Evolutionary conservation across 2,888 invertebrate species (phyloP).

Genomic region (Neoascia interrupta): DNA sequence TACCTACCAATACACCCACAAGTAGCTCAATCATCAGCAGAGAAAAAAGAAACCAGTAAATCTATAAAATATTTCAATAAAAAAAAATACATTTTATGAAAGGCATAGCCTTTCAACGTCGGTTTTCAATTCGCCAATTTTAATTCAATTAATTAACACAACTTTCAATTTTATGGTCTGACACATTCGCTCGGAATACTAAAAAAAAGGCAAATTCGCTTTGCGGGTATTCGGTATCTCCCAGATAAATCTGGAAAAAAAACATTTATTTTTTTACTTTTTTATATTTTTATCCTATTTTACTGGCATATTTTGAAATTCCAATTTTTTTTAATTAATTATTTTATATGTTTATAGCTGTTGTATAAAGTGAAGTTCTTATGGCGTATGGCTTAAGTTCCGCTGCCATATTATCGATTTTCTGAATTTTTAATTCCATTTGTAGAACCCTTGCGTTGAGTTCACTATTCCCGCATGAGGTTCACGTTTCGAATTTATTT

Average conservation of each 20-base stretch:
- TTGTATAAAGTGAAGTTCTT: slow-evolving; percentile 14
- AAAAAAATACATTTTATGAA: slow-evolving; percentile 46
- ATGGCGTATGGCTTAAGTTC: not conserved
- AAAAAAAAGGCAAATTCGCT: slow-evolving; percentile 28
- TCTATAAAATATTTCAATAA: slow-evolving; percentile 46
- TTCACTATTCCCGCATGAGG: no score
- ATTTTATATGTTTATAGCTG: slow-evolving; percentile 1
- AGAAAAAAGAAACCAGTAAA: slow-evolving; percentile 23
- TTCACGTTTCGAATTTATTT: no score
- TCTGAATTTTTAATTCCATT: slow-evolving; percentile 35
- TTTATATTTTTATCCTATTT: slow-evolving; percentile 5
- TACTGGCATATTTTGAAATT: slow-evolving; percentile 34
- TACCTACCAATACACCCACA: not conserved
- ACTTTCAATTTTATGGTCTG: slow-evolving; percentile 49
- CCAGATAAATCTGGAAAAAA: slow-evolving; percentile 30
- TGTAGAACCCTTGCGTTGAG: no score
- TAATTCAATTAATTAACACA: slow-evolving; percentile 55
- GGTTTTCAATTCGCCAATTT: slow-evolving; percentile 47
- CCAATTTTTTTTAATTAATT: slow-evolving; percentile 26
- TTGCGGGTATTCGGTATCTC: slow-evolving; percentile 26
- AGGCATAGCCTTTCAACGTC: slow-evolving; percentile 37
- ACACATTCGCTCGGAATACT: not conserved
- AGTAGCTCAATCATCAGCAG: slow-evolving; percentile 13
- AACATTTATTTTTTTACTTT: not conserved
- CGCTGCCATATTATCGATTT: slow-evolving; percentile 10